Conservation (phyloP, 1,140 invertebrate genomes). For the Hesperophylax magnus region DNA sequence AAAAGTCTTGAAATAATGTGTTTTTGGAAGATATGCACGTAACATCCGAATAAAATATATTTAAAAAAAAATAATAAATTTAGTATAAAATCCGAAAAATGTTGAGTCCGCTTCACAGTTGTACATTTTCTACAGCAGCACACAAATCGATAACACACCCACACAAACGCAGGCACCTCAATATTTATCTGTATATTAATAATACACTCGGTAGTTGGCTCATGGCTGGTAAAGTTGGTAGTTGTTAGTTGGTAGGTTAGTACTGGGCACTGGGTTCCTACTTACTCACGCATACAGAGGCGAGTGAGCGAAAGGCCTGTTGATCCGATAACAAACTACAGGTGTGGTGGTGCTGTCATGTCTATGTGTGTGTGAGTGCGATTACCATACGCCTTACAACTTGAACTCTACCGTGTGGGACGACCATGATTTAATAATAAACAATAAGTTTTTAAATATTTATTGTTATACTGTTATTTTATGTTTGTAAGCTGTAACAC, state of each 20-base stretch:
- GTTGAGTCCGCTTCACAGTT: neutral
- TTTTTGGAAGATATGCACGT: too few relatives aligned
- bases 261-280: too few relatives aligned
- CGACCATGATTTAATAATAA: neutral
- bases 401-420: slow-evolving; percentile 12
- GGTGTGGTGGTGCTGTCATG: neutral
- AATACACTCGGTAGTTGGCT: neutral
- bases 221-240: too few relatives aligned
- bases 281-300: neutral
- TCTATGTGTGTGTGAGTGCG: neutral
- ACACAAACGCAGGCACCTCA: slow-evolving; percentile 19
- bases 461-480: too few relatives aligned
- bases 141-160: slow-evolving; percentile 3
- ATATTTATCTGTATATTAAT: slow-evolving; percentile 34
- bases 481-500: too few relatives aligned
- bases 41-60: too few relatives aligned
- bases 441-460: too few relatives aligned
- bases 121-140: neutral
- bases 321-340: slow-evolving; percentile 13
- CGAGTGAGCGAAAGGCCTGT: slow-evolving; percentile 25
- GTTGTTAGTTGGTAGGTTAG: too few relatives aligned
- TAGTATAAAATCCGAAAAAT: too few relatives aligned
- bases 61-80: too few relatives aligned
- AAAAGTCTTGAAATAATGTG: too few relatives aligned
- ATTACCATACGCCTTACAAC: slow-evolving; percentile 27